Percentiles rank a stretch among this genome's conserved stretches.
Conservation (phyloP, 2,113 vertebrate genomes). For the Ceyx margarethae region DNA sequence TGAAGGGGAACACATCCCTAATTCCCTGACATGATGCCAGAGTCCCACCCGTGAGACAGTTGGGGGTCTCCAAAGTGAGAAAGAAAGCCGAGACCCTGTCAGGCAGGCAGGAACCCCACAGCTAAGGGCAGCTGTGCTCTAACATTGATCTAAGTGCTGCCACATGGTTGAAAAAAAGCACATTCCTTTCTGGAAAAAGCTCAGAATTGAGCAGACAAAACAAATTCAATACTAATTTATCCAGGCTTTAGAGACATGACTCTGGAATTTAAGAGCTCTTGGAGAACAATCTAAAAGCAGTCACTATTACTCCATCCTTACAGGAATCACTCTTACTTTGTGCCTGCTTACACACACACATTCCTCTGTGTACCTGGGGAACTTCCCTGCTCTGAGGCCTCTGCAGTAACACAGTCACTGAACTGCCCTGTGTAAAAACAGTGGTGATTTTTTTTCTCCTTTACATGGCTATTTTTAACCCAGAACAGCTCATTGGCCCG, state of each 20-base stretch:
- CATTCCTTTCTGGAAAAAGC: background rate
- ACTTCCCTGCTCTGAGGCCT: background rate
- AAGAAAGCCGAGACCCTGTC: background rate
- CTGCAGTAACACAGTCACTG: background rate
- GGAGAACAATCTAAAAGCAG: background rate
- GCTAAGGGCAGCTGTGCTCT: background rate
- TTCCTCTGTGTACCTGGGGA: background rate
- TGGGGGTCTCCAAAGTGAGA: background rate
- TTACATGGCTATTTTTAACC: background rate
- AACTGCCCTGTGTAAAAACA: background rate
- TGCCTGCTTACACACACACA: fast-evolving
- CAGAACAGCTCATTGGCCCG: background rate
- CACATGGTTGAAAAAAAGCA: background rate
- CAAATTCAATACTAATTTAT: background rate
- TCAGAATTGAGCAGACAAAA: background rate
- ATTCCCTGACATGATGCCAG: background rate
- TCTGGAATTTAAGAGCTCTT: background rate
- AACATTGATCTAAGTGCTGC: background rate
- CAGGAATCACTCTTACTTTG: background rate
- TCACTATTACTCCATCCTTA: background rate
- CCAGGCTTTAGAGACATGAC: background rate
- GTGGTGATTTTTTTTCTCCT: background rate
- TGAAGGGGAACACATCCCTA: background rate
- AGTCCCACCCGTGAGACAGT: background rate
- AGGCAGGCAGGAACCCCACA: background rate